These are phyloP conservation scores for Coregonus suidteri DNA, from an alignment of 2,797 vertebrate species.

Conservation along the genomic window DNA sequence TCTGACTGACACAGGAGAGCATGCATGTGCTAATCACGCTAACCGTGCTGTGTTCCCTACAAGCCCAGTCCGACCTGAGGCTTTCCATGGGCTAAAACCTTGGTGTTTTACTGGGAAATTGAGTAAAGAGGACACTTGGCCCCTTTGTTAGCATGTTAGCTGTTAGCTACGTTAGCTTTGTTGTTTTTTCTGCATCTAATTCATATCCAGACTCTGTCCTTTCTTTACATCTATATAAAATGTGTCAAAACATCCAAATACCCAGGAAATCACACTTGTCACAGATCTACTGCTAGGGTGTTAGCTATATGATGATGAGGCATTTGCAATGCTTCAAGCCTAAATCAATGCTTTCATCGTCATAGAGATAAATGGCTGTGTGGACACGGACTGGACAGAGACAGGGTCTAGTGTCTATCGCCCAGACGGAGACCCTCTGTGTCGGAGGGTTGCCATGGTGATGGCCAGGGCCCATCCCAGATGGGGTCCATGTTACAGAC, in stretches of 20 bases:
- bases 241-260: neutral
- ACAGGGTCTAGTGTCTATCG: neutral
- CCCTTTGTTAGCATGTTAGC: neutral
- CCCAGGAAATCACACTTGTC: neutral
- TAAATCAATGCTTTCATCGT: neutral
- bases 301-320: neutral
- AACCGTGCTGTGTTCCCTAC: neutral
- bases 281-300: neutral
- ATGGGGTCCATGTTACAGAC: neutral
- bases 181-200: neutral
- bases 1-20: neutral
- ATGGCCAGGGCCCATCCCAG: neutral
- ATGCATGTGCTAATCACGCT: neutral
- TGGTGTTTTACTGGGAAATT: neutral
- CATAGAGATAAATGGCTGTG: neutral
- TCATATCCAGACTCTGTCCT: neutral
- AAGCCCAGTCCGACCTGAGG: neutral
- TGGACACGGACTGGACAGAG: neutral
- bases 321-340: neutral
- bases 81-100: too few species aligned
- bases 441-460: conserved; percentile 20
- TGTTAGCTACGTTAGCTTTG: neutral
- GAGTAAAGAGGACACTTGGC: neutral
- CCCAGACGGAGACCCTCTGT: conserved; percentile 11
- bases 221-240: neutral